Evolutionary conservation across 2,888 invertebrate genomes (phyloP).

Genomic region (Temnothorax rugatulus): DNA sequence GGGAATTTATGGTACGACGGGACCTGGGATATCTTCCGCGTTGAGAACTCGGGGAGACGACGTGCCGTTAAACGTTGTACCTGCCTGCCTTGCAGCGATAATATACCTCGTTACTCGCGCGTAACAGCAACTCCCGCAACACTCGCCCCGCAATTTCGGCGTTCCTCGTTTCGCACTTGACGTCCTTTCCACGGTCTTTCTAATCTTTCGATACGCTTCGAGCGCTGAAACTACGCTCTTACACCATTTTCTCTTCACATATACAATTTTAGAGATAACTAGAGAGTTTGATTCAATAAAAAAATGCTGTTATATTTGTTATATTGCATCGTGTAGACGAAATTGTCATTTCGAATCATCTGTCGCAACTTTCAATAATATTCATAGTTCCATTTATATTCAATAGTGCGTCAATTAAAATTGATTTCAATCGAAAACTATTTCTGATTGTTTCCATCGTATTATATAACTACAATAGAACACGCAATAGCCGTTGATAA

Average conservation of each 20-base stretch:
- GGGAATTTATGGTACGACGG: conserved; percentile 80
- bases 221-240: conserved; percentile 1
- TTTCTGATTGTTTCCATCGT: not conserved
- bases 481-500: conserved; percentile 7
- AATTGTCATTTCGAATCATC: not conserved
- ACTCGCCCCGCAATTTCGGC: conserved; percentile 77
- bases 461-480: conserved; percentile 13
- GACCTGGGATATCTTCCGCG: conserved; percentile 27
- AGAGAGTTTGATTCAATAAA: not conserved
- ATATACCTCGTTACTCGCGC: conserved; percentile 82
- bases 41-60: conserved; percentile 60
- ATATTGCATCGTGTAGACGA: not conserved
- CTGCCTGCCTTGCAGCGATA: conserved; percentile 76
- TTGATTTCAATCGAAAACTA: conserved; percentile 8
- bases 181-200: conserved; percentile 56
- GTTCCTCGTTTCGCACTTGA: conserved; percentile 72
- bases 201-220: conserved; percentile 21
- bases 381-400: not conserved
- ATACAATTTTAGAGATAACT: conserved; percentile 55
- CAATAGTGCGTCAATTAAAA: not conserved
- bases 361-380: not conserved
- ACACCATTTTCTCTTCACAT: conserved; percentile 15
- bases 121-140: conserved; percentile 79
- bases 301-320: conserved; percentile 38
- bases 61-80: conserved; percentile 80